These are phyloP conservation scores for Carduelis carduelis DNA, from an alignment of 2,797 vertebrate species.

Conservation along the genomic window DNA sequence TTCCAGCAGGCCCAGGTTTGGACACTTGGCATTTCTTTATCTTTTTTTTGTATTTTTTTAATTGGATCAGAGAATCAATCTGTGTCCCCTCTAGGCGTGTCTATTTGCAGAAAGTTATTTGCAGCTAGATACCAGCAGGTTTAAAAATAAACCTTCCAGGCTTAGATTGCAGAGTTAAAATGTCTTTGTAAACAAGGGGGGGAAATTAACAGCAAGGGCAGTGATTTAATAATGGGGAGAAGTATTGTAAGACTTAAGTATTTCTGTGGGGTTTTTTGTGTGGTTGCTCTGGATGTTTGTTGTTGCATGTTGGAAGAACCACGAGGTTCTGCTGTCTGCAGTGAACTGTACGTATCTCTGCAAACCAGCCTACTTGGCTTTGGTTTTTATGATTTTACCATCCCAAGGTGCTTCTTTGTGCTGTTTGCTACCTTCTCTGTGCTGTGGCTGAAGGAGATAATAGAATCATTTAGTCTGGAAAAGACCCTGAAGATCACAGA, in stretches of 20 bases:
- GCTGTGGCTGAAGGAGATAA: neutral
- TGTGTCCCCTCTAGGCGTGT: slow-evolving; percentile 63
- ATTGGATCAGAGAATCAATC: slow-evolving; percentile 71
- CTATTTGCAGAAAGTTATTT: slow-evolving; percentile 88
- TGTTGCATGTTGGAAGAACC: neutral
- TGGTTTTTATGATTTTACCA: neutral
- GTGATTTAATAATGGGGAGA: slow-evolving; percentile 33
- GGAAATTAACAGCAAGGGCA: slow-evolving; percentile 50
- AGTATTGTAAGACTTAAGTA: neutral
- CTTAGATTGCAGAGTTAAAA: slow-evolving; percentile 88
- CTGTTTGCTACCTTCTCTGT: neutral
- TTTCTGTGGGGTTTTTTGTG: neutral
- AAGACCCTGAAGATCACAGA: neutral
- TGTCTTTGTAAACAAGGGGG: slow-evolving; percentile 79
- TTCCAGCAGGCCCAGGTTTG: slow-evolving; percentile 99
- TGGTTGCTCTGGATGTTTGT: neutral
- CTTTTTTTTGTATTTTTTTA: slow-evolving; percentile 61
- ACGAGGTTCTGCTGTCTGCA: neutral
- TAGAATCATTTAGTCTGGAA: neutral
- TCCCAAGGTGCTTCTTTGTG: neutral
- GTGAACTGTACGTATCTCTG: neutral
- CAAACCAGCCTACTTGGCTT: neutral
- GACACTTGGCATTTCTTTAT: slow-evolving; percentile 64
- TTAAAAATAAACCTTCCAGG: slow-evolving; percentile 90
- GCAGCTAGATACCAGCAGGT: slow-evolving; percentile 85